phyloP scores from a whole-genome alignment of 2,888 invertebrate genomes.

The Tetranychus truncatus region DNA sequence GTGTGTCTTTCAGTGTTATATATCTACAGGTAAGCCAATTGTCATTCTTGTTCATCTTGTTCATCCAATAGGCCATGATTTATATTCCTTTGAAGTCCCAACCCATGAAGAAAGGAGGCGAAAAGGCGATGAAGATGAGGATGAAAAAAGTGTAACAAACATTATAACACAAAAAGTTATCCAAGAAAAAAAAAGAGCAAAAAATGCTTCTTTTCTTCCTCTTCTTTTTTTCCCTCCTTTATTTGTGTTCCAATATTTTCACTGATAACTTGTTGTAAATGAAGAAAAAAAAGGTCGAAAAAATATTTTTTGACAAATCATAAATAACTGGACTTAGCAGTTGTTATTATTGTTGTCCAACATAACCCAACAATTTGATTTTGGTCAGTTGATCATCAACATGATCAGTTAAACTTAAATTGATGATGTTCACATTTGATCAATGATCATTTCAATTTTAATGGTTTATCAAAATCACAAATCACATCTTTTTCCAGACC shows the following conservation, averaged over 20 bases:
- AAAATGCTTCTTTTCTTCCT: neutral
- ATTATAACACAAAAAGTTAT: neutral
- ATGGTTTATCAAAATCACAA: no score
- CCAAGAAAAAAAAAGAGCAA: neutral
- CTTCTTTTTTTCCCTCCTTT: neutral
- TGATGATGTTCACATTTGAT: no score
- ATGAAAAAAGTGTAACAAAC: neutral
- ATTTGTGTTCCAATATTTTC: neutral
- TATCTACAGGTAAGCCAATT: neutral
- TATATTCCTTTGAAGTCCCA: neutral
- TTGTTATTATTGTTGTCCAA: no score
- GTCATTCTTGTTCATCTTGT: neutral
- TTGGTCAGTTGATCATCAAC: no score
- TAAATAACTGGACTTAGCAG: neutral
- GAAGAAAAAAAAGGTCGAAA: neutral
- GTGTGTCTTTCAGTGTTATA: neutral
- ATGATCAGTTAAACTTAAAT: no score
- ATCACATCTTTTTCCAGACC: no score
- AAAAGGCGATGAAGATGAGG: neutral
- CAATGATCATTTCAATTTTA: no score
- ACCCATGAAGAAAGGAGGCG: neutral
- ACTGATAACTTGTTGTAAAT: neutral
- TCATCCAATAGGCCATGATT: neutral
- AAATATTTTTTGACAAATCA: neutral
- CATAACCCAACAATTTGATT: no score